Base-by-base conservation (phyloP, 2,113 vertebrate species). In the Corythaixoides concolor region DNA sequence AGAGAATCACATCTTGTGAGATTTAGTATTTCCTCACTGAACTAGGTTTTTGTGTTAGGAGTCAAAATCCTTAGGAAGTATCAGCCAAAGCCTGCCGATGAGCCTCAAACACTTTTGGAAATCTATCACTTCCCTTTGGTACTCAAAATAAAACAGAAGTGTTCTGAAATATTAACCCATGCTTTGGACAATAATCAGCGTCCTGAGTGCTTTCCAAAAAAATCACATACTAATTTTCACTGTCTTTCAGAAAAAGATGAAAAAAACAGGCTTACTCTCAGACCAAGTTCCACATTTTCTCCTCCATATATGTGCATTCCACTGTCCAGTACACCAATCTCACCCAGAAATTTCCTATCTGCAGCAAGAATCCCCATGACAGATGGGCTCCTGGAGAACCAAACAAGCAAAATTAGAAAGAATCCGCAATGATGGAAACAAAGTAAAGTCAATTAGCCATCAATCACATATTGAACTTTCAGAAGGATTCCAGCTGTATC, bases 271-370 rank as follows among this genome's bases (percentile, higher is more conserved):
- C 98, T 97, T 94, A 98, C 98, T 95, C 98, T 96, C 79, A 98
- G 94, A 37, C 98, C 98, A 28, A 98, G 97, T 85, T 98, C 98
- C 89, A 98, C 98, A 18, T 98, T 99, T 81, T 99, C 98, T 73
- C 98, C 98, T 37, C 98, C 98, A 6, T 98, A 99, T 85, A 98
- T 95, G 45, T 98, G 96, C 98, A 98, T 98, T 27, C 98, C 98
- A 50, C 97, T 92, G 28, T 98, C 98, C 35, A 98, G 88, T 45
- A 98, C 95, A 37, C 98, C 98, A 10, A 98, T 98, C 96, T 98
- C 97, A 92, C 95, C 98, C 94, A 98, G 97, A 97, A 98, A 99
- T 72, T 97, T 97, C 92, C 98, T 97, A 75, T 98, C 94, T 27
- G 98, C 98, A 75, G 98, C 97, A 77, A 98, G 87, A 97, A 98